Evolutionary conservation across 2,113 vertebrate genomes (phyloP).

Genomic region (Brachyistius frenatus): DNA sequence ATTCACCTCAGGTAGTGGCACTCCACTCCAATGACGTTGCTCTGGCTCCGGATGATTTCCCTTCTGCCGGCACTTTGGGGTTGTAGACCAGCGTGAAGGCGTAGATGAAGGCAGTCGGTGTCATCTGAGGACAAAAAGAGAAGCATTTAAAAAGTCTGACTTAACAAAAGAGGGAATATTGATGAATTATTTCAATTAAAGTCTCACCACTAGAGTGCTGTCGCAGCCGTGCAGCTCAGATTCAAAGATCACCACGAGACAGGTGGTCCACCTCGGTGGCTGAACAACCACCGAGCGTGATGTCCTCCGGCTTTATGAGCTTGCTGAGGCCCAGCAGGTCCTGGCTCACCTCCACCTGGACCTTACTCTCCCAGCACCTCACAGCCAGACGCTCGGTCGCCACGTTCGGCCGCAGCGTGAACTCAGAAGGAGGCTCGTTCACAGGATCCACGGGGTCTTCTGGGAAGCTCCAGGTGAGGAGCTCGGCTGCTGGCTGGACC

Average conservation of each 20-base stretch:
- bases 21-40: constrained; percentile 42
- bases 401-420: neutral
- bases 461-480: constrained; percentile 50
- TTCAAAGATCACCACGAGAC: constrained; percentile 52
- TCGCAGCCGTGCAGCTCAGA: constrained; percentile 63
- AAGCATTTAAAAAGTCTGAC: neutral
- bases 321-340: constrained; percentile 52
- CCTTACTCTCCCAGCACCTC: constrained; percentile 56
- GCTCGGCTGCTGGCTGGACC: accelerated
- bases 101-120: constrained; percentile 44
- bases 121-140: constrained; percentile 32
- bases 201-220: constrained; percentile 51
- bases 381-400: constrained; percentile 29
- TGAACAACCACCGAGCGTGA: constrained; percentile 66
- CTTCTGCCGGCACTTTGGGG: constrained; percentile 13
- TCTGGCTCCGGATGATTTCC: constrained; percentile 43
- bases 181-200: neutral
- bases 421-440: neutral
- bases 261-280: constrained; percentile 32
- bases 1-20: constrained; percentile 61
- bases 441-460: neutral
- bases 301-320: constrained; percentile 48
- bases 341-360: constrained; percentile 65
- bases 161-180: too few species aligned
- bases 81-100: constrained; percentile 61